These are phyloP conservation scores for Spilogale gracilis DNA, from an alignment of 2,113 vertebrate species.

Conservation along the genomic window DNA sequence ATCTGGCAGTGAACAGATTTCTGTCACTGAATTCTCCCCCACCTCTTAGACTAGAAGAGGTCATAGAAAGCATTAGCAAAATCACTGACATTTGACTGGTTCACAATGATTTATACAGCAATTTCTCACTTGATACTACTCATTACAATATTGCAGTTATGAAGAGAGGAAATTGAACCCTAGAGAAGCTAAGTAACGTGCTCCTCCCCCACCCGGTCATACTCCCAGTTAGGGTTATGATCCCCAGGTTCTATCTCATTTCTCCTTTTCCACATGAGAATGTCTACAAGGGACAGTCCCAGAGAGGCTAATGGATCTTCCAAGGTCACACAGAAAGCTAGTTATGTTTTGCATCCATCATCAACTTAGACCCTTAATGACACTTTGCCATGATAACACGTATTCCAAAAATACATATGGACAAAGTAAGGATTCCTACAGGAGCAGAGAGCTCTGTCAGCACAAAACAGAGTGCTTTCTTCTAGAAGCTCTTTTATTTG, in stretches of 20 bases:
- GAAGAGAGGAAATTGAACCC: background rate
- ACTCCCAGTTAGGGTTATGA: background rate
- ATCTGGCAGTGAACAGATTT: background rate
- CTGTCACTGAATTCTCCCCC: no score
- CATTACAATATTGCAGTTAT: background rate
- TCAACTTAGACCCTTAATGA: background rate
- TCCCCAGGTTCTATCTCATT: background rate
- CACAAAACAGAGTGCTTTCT: background rate
- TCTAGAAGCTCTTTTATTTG: background rate
- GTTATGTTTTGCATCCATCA: background rate
- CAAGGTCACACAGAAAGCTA: background rate
- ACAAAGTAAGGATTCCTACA: background rate
- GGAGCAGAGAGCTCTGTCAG: background rate
- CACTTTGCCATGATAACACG: background rate
- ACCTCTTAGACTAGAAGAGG: background rate
- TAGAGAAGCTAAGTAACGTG: background rate
- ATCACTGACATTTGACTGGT: background rate
- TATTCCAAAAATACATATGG: background rate
- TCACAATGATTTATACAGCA: background rate
- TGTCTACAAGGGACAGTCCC: background rate
- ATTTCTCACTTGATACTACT: background rate
- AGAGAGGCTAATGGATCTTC: background rate
- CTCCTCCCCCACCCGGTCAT: background rate
- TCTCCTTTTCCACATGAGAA: background rate
- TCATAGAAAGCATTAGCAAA: background rate